A percentile compares a stretch with the other conserved stretches of the same genome.
phyloP scores from a whole-genome alignment of 2,797 vertebrate species.

The Coluber constrictor region DNA sequence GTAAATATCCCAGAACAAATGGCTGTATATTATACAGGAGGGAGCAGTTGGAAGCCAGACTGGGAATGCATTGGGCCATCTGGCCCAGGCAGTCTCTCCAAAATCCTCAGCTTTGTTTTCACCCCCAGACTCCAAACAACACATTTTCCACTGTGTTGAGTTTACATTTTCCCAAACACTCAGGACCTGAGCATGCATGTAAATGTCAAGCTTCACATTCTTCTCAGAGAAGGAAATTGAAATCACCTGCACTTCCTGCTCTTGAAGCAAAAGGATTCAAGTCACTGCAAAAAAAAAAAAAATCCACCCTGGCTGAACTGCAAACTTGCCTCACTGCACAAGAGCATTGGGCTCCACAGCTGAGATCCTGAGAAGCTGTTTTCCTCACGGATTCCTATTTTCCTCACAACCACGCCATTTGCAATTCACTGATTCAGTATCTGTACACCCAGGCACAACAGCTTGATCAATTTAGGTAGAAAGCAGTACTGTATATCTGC shows the following conservation, averaged over 20 bases:
- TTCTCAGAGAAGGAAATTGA: constrained; percentile 74
- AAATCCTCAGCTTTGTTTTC: constrained; percentile 94
- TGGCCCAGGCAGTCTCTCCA: constrained; percentile 91
- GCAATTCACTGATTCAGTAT: constrained; percentile 58
- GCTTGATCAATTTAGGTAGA: constrained; percentile 58
- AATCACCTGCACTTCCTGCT: constrained; percentile 75
- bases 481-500: constrained; percentile 46
- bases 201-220: constrained; percentile 78
- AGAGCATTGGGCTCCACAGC: constrained; percentile 63
- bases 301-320: constrained; percentile 46
- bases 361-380: constrained; percentile 51
- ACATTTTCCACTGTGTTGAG: constrained; percentile 85
- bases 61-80: constrained; percentile 93
- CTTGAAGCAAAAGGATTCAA: constrained; percentile 69
- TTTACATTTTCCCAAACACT: constrained; percentile 84
- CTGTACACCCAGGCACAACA: constrained; percentile 48
- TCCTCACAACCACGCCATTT: constrained; percentile 52
- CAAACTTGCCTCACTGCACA: constrained; percentile 64
- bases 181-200: constrained; percentile 81
- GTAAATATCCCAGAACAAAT: constrained; percentile 85
- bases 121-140: constrained; percentile 85
- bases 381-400: constrained; percentile 67
- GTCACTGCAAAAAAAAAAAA: constrained; percentile 63
- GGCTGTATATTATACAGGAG: constrained; percentile 82
- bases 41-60: constrained; percentile 97